A percentile compares a stretch with the other conserved stretches of the same genome.
Evolutionary conservation across 2,113 vertebrate species (phyloP).

Genomic region (Orycteropus afer): DNA sequence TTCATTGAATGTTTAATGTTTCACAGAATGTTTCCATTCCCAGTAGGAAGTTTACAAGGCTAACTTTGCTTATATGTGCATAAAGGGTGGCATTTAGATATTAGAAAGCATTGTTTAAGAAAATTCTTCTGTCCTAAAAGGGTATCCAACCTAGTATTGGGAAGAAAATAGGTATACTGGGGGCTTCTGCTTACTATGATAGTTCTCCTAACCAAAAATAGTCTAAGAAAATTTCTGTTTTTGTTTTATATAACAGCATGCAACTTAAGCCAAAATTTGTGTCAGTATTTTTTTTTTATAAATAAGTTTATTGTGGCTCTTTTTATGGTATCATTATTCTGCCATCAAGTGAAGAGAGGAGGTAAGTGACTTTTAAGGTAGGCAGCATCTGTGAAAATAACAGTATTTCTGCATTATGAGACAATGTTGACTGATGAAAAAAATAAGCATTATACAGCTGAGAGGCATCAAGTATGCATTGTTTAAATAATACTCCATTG

Average conservation of each 20-base stretch:
- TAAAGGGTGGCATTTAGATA: neutral
- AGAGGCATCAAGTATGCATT: neutral
- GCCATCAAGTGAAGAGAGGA: constrained; percentile 28
- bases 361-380: constrained; percentile 56
- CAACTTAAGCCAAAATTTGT: constrained; percentile 48
- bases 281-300: constrained; percentile 15
- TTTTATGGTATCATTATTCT: constrained; percentile 14
- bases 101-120: constrained; percentile 32
- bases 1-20: neutral
- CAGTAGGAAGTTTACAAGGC: neutral
- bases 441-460: neutral
- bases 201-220: neutral
- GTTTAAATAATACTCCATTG: neutral
- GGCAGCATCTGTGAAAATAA: neutral
- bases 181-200: neutral
- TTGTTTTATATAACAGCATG: neutral
- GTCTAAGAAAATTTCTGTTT: neutral
- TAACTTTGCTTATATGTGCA: neutral
- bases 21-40: neutral
- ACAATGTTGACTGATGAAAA: constrained; percentile 25
- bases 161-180: neutral
- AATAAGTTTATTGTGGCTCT: constrained; percentile 62
- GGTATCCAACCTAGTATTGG: neutral
- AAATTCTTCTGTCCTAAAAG: constrained; percentile 37
- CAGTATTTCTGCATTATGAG: constrained; percentile 57